phyloP scores from a whole-genome alignment of 2,888 invertebrate genomes.

The Eurytoma californica region DNA sequence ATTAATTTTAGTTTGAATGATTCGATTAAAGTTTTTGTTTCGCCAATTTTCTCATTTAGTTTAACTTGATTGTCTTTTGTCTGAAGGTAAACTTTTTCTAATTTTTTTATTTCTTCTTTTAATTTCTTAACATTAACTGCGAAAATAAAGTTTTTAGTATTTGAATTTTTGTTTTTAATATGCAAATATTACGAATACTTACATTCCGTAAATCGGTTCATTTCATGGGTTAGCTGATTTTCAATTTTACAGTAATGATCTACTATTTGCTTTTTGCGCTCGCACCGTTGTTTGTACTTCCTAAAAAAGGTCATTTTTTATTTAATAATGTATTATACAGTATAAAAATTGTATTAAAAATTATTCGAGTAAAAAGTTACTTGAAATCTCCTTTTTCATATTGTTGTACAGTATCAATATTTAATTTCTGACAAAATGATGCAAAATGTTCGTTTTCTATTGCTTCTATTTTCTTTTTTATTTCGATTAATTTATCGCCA shows the following conservation, averaged over 20 bases:
- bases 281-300: background rate
- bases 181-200: too few relatives aligned
- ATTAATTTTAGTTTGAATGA: background rate
- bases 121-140: constrained; percentile 9
- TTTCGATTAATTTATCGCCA: constrained; percentile 82
- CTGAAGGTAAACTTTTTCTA: background rate
- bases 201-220: too few relatives aligned
- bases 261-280: too few relatives aligned
- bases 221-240: too few relatives aligned
- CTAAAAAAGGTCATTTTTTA: background rate
- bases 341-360: constrained; percentile 18
- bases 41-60: background rate
- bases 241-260: too few relatives aligned
- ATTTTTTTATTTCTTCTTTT: constrained; percentile 13
- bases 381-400: constrained; percentile 96
- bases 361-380: constrained; percentile 59
- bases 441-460: constrained; percentile 95
- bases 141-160: constrained; percentile 2
- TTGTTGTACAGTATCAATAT: constrained; percentile 94
- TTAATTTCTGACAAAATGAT: constrained; percentile 91
- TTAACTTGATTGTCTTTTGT: background rate
- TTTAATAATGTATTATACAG: constrained; percentile 77
- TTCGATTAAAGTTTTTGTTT: constrained; percentile 12
- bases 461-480: constrained; percentile 92
- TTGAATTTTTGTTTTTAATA: background rate